Conservation (phyloP, 2,888 invertebrate species). For the Anagyrus pseudococci region DNA sequence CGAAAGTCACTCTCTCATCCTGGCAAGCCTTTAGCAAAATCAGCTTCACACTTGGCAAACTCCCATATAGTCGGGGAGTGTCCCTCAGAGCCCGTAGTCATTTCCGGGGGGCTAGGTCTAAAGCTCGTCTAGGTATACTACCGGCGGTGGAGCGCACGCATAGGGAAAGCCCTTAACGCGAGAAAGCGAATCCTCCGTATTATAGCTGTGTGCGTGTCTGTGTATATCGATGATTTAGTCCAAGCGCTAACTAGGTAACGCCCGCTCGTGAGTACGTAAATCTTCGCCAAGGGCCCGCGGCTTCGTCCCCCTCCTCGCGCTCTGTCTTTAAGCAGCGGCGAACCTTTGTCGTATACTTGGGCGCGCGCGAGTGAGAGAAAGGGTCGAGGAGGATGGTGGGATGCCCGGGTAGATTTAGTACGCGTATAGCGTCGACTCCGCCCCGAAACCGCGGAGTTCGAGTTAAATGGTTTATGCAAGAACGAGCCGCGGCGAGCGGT, state of each 20-base stretch:
- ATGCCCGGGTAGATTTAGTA: conserved; percentile 53
- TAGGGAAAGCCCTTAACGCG: too few relatives aligned
- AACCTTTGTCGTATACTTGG: too few relatives aligned
- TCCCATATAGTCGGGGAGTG: too few relatives aligned
- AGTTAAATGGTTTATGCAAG: conserved; percentile 62
- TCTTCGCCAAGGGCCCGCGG: conserved; percentile 50
- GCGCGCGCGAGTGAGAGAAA: too few relatives aligned
- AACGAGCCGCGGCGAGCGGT: conserved; percentile 56
- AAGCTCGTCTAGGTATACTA: too few relatives aligned
- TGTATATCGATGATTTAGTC: conserved; percentile 35
- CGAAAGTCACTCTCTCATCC: too few relatives aligned
- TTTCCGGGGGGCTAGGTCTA: too few relatives aligned
- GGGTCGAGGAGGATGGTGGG: conserved; percentile 2
- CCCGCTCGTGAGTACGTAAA: conserved; percentile 48
- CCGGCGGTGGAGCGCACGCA: too few relatives aligned
- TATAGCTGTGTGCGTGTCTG: neutral
- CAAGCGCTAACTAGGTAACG: conserved; percentile 40
- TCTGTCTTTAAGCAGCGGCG: conserved; percentile 1
- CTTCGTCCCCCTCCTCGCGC: conserved; percentile 44
- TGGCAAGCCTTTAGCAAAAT: too few relatives aligned
- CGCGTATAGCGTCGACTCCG: conserved; percentile 52
- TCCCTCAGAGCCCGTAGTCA: too few relatives aligned
- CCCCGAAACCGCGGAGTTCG: conserved; percentile 59
- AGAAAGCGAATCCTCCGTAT: conserved; percentile 31
- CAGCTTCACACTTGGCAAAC: too few relatives aligned